phyloP scores from a whole-genome alignment of 2,113 vertebrate species.

The Apaloderma vittatum region DNA sequence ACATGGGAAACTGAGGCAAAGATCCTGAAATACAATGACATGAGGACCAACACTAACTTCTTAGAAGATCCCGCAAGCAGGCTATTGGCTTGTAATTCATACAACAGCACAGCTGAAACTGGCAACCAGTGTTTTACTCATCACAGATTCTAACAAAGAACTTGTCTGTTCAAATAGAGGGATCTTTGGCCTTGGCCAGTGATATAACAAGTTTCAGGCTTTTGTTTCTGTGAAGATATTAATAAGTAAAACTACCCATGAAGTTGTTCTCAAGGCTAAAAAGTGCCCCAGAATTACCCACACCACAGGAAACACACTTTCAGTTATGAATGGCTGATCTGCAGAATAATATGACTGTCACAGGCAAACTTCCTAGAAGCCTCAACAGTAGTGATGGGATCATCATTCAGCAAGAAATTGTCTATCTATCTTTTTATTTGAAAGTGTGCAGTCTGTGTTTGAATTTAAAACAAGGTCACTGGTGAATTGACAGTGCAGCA shows the following conservation, averaged over 20 bases:
- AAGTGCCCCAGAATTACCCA: background rate
- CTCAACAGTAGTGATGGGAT: background rate
- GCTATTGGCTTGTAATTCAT: background rate
- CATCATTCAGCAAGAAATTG: background rate
- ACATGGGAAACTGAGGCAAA: background rate
- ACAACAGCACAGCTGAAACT: background rate
- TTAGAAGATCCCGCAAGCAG: background rate
- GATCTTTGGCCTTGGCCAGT: background rate
- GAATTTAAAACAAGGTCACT: background rate
- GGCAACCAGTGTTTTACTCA: background rate
- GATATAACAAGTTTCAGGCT: background rate
- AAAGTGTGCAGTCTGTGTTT: background rate
- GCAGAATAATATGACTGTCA: background rate
- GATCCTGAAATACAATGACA: background rate
- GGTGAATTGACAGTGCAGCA: background rate
- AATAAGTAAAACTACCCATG: background rate
- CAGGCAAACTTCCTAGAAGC: background rate
- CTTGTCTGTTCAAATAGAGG: background rate
- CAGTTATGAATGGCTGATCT: background rate
- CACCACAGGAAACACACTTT: background rate
- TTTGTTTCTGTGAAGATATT: background rate
- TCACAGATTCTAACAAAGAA: background rate
- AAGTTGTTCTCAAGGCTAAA: background rate
- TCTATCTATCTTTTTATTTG: background rate
- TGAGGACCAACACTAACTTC: background rate